phyloP scores from a whole-genome alignment of 2,888 invertebrate species.

The Oasisia sp. region DNA sequence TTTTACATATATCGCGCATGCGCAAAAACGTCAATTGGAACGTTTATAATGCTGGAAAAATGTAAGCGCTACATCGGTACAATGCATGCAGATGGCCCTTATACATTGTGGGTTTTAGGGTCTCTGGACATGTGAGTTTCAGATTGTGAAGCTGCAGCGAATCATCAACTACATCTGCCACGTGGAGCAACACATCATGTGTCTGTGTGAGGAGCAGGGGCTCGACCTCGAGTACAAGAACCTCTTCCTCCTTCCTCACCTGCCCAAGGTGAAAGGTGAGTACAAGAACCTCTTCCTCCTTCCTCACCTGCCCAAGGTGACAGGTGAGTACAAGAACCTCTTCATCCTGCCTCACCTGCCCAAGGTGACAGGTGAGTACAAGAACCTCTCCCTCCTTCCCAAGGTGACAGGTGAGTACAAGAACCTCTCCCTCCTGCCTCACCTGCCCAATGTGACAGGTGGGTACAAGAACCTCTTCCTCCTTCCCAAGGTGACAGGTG shows the following conservation, averaged over 20 bases:
- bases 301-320: not conserved
- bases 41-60: too few species aligned
- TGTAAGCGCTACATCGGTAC: too few species aligned
- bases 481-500: too few species aligned
- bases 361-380: too few species aligned
- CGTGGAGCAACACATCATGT: conserved; percentile 54
- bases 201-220: conserved; percentile 42
- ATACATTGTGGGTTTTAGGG: conserved; percentile 1
- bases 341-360: too few species aligned
- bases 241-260: conserved; percentile 37
- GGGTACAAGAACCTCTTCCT: too few species aligned
- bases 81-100: not conserved
- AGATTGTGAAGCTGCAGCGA: conserved; percentile 62
- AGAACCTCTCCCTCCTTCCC: too few species aligned
- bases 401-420: too few species aligned
- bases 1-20: too few species aligned
- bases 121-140: conserved; percentile 22
- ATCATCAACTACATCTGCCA: conserved; percentile 59
- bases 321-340: not conserved
- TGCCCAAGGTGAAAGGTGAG: conserved; percentile 13
- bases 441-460: too few species aligned
- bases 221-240: conserved; percentile 38
- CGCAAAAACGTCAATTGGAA: too few species aligned
- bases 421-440: too few species aligned
- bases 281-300: not conserved